Evolutionary conservation across 2,888 invertebrate genomes (phyloP).

Genomic region (Calliphora vomitoria): DNA sequence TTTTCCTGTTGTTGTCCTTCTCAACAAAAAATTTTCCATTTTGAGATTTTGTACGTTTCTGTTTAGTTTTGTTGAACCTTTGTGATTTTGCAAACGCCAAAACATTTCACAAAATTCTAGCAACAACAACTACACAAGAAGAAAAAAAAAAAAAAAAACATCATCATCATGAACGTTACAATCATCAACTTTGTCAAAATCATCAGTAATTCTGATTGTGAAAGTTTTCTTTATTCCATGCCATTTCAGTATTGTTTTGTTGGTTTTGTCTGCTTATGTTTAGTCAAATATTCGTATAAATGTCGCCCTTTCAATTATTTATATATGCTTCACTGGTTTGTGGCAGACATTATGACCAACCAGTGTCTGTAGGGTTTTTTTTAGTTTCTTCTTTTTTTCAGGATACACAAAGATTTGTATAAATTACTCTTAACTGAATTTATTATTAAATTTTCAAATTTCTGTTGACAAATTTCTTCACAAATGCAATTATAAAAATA

Average conservation of each 20-base stretch:
- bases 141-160: slow-evolving; percentile 2
- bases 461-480: slow-evolving; percentile 8
- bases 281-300: slow-evolving; percentile 61
- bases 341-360: slow-evolving; percentile 57
- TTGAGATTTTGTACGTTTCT: slow-evolving; percentile 32
- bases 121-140: slow-evolving; percentile 24
- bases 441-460: slow-evolving; percentile 14
- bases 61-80: slow-evolving; percentile 1
- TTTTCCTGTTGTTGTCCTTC: slow-evolving; percentile 51
- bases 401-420: neutral
- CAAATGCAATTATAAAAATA: slow-evolving; percentile 43
- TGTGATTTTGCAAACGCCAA: neutral
- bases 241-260: neutral
- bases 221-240: slow-evolving; percentile 12
- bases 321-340: slow-evolving; percentile 66
- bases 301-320: slow-evolving; percentile 75
- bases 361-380: slow-evolving; percentile 40
- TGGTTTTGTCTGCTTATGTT: slow-evolving; percentile 20
- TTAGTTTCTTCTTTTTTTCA: neutral
- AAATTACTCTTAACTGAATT: neutral
- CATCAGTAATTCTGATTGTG: slow-evolving; percentile 34
- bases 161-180: slow-evolving; percentile 46
- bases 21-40: slow-evolving; percentile 39
- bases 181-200: slow-evolving; percentile 54
- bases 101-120: slow-evolving; percentile 50